These are phyloP conservation scores for Seriola rivoliana DNA, from an alignment of 2,113 vertebrate species.

Conservation along the genomic window DNA sequence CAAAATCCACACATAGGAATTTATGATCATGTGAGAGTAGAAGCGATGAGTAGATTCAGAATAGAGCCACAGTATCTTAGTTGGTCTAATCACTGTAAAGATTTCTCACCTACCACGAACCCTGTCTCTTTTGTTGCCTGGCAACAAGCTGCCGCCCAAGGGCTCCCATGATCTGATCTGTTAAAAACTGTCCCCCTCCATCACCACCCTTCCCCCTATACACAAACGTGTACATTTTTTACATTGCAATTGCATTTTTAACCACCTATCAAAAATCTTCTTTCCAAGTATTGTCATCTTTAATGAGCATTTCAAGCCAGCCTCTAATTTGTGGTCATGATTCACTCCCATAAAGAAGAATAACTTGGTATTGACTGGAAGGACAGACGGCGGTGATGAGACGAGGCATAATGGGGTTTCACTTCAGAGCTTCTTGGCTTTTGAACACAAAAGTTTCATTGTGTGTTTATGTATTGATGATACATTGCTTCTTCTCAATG, in stretches of 20 bases:
- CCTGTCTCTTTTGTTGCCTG: slow-evolving; percentile 84
- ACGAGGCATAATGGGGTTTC: slow-evolving; percentile 39
- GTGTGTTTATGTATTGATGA: slow-evolving; percentile 33
- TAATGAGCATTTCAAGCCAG: slow-evolving; percentile 28
- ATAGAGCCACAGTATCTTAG: slow-evolving; percentile 9
- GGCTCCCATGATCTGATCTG: slow-evolving; percentile 34
- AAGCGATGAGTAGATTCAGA: slow-evolving; percentile 2
- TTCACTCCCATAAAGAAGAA: slow-evolving; percentile 36
- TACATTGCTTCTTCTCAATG: slow-evolving; percentile 32
- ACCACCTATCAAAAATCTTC: slow-evolving; percentile 19
- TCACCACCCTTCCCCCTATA: neutral
- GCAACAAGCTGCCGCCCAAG: slow-evolving; percentile 82
- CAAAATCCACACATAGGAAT: neutral
- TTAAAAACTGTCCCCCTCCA: slow-evolving; percentile 6
- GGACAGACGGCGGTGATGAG: slow-evolving; percentile 2
- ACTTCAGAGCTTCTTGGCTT: slow-evolving; percentile 35
- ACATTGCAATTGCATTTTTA: slow-evolving; percentile 35
- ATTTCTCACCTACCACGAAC: slow-evolving; percentile 64
- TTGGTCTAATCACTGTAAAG: slow-evolving; percentile 41
- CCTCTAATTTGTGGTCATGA: slow-evolving; percentile 38
- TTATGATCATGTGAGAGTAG: neutral
- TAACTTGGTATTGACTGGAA: slow-evolving; percentile 46
- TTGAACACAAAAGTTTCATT: slow-evolving; percentile 47
- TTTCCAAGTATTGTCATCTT: slow-evolving; percentile 28
- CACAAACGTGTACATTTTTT: slow-evolving; percentile 14